Conservation (phyloP, 2,113 vertebrate genomes). For the Boulengeromyrus knoepffleri region DNA sequence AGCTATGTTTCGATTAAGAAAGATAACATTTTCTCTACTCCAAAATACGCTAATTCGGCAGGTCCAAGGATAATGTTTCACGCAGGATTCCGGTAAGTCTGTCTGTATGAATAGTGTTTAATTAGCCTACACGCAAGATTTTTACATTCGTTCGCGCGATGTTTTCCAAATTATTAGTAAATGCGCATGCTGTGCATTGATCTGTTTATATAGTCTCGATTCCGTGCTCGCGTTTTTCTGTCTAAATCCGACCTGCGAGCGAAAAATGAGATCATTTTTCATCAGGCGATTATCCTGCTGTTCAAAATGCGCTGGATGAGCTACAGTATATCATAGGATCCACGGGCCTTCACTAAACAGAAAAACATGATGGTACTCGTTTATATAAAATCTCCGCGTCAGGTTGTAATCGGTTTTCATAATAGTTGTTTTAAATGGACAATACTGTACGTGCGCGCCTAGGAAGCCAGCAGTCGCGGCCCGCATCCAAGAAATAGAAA, state of each 20-base stretch:
- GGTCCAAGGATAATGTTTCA: constrained; percentile 89
- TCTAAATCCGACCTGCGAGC: not conserved
- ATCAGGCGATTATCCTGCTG: not conserved
- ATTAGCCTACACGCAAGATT: not conserved
- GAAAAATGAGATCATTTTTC: not conserved
- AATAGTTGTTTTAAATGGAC: not conserved
- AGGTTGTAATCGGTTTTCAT: not conserved
- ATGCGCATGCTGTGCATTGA: not conserved
- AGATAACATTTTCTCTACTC: constrained; percentile 83
- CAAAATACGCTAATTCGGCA: constrained; percentile 72
- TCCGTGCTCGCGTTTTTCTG: not conserved
- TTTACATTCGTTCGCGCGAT: not conserved
- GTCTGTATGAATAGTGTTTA: not conserved
- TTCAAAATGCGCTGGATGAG: not conserved
- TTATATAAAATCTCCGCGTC: not conserved
- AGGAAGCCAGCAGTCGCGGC: not conserved
- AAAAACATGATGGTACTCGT: not conserved
- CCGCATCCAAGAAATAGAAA: not conserved
- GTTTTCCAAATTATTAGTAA: not conserved
- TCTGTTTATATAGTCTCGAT: not conserved
- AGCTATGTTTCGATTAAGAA: constrained; percentile 96
- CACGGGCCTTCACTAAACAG: not conserved
- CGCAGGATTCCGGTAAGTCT: constrained; percentile 81
- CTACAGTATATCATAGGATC: not conserved
- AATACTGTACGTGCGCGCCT: not conserved